These are phyloP conservation scores for Megastigmus dorsalis DNA, from an alignment of 2,888 invertebrate genomes.

Conservation along the genomic window DNA sequence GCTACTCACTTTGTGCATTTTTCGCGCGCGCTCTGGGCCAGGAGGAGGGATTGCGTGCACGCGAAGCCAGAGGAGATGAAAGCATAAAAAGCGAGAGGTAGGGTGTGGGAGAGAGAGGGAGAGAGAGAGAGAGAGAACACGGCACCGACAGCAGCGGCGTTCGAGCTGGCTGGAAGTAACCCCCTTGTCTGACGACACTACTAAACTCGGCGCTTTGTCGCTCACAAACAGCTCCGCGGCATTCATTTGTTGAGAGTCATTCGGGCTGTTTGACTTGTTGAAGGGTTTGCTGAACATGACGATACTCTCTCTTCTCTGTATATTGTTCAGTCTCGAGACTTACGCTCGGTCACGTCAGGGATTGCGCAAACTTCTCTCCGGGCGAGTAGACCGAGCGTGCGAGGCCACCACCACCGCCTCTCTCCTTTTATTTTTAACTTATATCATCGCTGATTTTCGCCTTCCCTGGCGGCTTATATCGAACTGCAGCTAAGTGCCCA, in stretches of 20 bases:
- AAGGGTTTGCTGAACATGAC: constrained; percentile 53
- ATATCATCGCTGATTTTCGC: neutral
- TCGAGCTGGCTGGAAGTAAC: constrained; percentile 42
- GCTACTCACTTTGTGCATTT: constrained; percentile 39
- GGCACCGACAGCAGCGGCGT: neutral
- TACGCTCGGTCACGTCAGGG: constrained; percentile 43
- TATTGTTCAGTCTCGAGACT: constrained; percentile 43
- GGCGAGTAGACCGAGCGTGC: neutral
- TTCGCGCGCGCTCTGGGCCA: constrained; percentile 21
- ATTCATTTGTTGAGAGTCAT: constrained; percentile 58
- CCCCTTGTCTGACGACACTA: constrained; percentile 49
- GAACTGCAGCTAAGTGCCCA: no score
- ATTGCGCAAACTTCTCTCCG: neutral
- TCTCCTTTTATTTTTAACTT: neutral
- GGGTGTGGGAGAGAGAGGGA: neutral
- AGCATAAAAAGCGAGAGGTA: neutral
- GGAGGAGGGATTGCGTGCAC: neutral
- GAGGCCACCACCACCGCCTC: no score
- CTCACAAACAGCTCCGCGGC: constrained; percentile 51
- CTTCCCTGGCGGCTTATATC: no score
- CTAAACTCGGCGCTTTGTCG: constrained; percentile 55
- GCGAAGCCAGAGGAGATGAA: constrained; percentile 6
- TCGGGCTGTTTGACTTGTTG: constrained; percentile 58
- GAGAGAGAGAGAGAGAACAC: constrained; percentile 13
- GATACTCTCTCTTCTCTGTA: constrained; percentile 36